Evolutionary conservation across 2,113 vertebrate species (phyloP).

Genomic region (Scolopax mira): DNA sequence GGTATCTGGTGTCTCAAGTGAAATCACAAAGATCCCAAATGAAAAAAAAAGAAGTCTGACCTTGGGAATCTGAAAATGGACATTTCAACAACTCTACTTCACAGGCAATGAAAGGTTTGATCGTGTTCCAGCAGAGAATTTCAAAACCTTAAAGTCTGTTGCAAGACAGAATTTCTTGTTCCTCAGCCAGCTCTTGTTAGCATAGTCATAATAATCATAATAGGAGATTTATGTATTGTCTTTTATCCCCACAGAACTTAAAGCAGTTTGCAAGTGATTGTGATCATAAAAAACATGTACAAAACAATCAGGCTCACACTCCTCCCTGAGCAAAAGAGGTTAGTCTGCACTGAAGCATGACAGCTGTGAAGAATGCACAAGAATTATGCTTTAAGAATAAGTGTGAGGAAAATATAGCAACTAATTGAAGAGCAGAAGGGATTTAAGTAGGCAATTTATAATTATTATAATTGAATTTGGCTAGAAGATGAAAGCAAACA

Average conservation of each 20-base stretch:
- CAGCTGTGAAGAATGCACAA: background rate
- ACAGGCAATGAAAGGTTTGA: background rate
- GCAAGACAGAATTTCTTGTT: slow-evolving; percentile 19
- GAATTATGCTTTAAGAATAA: background rate
- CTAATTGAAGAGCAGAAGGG: background rate
- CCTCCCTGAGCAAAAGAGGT: background rate
- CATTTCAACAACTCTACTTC: background rate
- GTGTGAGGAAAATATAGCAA: background rate
- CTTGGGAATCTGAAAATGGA: background rate
- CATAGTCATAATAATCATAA: slow-evolving; percentile 24
- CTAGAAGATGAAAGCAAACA: background rate
- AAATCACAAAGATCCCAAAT: background rate
- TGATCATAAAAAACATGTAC: background rate
- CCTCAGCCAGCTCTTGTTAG: slow-evolving; percentile 8
- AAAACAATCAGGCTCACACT: background rate
- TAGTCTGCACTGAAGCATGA: background rate
- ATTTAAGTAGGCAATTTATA: background rate
- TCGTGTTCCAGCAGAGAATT: background rate
- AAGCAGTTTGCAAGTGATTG: background rate
- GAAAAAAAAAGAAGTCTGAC: background rate
- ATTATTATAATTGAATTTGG: background rate
- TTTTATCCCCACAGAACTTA: background rate
- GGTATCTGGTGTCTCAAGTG: background rate
- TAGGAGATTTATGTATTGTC: slow-evolving; percentile 17
- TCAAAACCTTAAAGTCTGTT: background rate